Evolutionary conservation across 2,797 vertebrate species (phyloP), one percentile per base, ranked within the genome.

Genomic region (Carduelis carduelis): DNA sequence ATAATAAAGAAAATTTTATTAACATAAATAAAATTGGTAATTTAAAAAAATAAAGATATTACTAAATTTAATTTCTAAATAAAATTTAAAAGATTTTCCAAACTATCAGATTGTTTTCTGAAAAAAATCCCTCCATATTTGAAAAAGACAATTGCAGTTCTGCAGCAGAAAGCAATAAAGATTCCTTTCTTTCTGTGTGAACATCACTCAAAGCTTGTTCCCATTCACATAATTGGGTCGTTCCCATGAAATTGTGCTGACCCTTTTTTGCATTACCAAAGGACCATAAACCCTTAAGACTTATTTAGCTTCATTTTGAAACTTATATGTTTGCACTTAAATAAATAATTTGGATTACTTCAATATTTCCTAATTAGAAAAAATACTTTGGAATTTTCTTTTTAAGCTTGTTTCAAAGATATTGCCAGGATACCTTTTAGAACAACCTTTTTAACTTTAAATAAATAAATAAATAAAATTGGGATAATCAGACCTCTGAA

Each of bases 191-290:
- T 90, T 41, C 55, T 57, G 3, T 65, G 12, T 46, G 27, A 82
- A 53, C 8, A 52, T 50, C 34, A 39, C 32, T 78, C 80, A 83
- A 78, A 89, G 2, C 20, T 64, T 68, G 19, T 39, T 93, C 34
- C 21, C 7, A 68, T 13, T 64, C 41, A 72, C 30, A 11, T 71
- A 81, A 65, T 39, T 70, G 53, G 23, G 17, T n/a, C 63, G 52
- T 76, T 82, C 23, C 22, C 24, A 37, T n/a, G 23, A 78, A 89
- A 78, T 9, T n/a, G 10, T 78, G 17, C 21, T 93, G 55, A 78
- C 53, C n/a, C 16, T 69, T 84, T 84, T 91, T 90, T 87, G 21
- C 50, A 86, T 90, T 92, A 64, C 12, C 61, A 88, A 83, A 39
- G 22, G 17, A 61, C 12, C 17, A 77, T 44, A 53, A 88, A 17